Evolutionary conservation across 2,888 invertebrate species (phyloP), one percentile per base, ranked within the genome.

Genomic region (Athetis lepigone): DNA sequence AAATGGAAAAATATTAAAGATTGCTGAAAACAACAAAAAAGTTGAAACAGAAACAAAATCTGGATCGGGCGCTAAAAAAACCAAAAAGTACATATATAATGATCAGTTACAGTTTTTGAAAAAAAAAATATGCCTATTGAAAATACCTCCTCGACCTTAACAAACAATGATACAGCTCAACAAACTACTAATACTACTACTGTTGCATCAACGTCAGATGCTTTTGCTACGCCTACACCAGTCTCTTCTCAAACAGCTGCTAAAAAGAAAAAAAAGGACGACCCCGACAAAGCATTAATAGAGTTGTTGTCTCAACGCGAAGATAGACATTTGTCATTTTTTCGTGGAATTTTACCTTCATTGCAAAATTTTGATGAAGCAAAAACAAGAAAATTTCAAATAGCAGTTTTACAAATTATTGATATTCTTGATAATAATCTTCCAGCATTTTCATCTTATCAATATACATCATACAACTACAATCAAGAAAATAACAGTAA

Each of bases 401-500:
- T 65, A 50, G 65, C 65, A 46, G 54, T 65, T 58, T 1, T 62
- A 58, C 65, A 62, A 66, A 60, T 66, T 56, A 65, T 65, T 58
- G 65, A 70, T 61, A 58, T 65, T 65, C 61, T 65, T 61, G 57
- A 61, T 61, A 61, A 61, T 58, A 65, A 70, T 70, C 65, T 57
- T 52, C 61, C 61, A 70, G 70, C 65, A 60, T 64, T 69, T 9
- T 55, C 56, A 61, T 66, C 60, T 61, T 56, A 66, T 66, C 66
- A 66, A 45, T 55, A 66, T 60, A 47, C 40, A 65, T 16, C 43
- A 54, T 60, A 54, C 29, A 50, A 60, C 29, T 59, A 65, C 37
- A 59, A 25, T 65, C 65, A 56, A 56, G 56, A 65, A 60, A 60
- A 65, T 59, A 60, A 42, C 62, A 6, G 29, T 29, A 29, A 29